A percentile compares a stretch with the other conserved stretches of the same genome.
Evolutionary conservation across 1,140 invertebrate species (phyloP).

Genomic region (Pachyrhynchus sulphureomaculatus): DNA sequence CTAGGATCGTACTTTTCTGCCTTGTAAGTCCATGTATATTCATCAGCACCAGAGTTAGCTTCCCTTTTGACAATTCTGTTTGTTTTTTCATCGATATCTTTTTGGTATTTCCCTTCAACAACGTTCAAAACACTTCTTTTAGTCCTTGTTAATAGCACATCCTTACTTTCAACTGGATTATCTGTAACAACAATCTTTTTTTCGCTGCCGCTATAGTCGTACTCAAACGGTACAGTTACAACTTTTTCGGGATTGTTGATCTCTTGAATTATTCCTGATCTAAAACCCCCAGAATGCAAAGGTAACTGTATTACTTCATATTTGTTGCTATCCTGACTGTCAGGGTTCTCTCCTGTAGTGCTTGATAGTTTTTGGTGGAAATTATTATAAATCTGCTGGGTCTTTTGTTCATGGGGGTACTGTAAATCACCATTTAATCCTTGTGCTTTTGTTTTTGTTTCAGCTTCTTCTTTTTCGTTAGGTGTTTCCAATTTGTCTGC

Average conservation of each 20-base stretch:
- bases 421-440: neutral
- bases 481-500: neutral
- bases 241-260: conserved; percentile 28
- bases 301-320: conserved; percentile 26
- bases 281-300: conserved; percentile 27
- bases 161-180: neutral
- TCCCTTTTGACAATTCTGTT: conserved; percentile 10
- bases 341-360: neutral
- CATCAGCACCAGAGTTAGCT: neutral
- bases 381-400: neutral
- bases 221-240: conserved; percentile 32
- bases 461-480: conserved; percentile 11
- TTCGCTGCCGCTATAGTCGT: conserved; percentile 33
- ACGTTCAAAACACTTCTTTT: too few species aligned
- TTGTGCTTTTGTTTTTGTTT: conserved; percentile 2
- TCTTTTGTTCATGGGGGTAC: conserved; percentile 16
- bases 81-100: conserved; percentile 2
- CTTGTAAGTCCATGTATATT: conserved; percentile 13
- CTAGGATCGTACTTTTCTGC: conserved; percentile 28
- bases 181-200: neutral
- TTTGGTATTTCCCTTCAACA: too few species aligned
- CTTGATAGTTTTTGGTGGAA: conserved; percentile 11
- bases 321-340: conserved; percentile 13
- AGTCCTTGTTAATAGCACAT: neutral
- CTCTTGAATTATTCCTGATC: conserved; percentile 10